Evolutionary conservation across 2,888 invertebrate genomes (phyloP).

Genomic region (Chrysina gloriosa): DNA sequence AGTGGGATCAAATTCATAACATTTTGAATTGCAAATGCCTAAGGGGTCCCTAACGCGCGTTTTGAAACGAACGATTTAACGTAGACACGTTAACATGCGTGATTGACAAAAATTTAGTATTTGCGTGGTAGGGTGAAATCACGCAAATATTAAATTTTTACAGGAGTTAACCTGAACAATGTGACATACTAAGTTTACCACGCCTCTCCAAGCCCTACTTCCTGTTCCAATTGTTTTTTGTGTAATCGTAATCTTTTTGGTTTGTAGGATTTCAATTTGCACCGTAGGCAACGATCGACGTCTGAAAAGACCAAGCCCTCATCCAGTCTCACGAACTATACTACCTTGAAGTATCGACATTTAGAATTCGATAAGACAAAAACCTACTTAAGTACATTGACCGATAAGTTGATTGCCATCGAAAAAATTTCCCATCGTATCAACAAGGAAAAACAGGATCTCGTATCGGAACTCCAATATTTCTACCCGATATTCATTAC

Average conservation of each 20-base stretch:
- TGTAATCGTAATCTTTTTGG: slow-evolving; percentile 28
- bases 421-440: slow-evolving; percentile 75
- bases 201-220: too few species aligned
- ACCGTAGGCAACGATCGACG: slow-evolving; percentile 71
- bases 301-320: slow-evolving; percentile 67
- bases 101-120: background rate
- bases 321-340: slow-evolving; percentile 37
- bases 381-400: slow-evolving; percentile 71
- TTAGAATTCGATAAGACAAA: slow-evolving; percentile 74
- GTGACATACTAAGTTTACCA: too few species aligned
- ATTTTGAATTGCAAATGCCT: too few species aligned
- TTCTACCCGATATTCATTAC: slow-evolving; percentile 72
- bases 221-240: too few species aligned
- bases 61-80: too few species aligned
- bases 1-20: too few species aligned
- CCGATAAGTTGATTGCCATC: slow-evolving; percentile 72
- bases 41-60: too few species aligned
- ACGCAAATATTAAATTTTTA: too few species aligned
- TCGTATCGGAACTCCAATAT: slow-evolving; percentile 69
- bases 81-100: background rate
- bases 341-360: slow-evolving; percentile 67
- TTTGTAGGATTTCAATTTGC: slow-evolving; percentile 71
- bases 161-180: too few species aligned
- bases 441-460: slow-evolving; percentile 72
- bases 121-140: too few species aligned